Base-by-base conservation (phyloP, 2,797 vertebrate species). In the Sylvia borin region DNA sequence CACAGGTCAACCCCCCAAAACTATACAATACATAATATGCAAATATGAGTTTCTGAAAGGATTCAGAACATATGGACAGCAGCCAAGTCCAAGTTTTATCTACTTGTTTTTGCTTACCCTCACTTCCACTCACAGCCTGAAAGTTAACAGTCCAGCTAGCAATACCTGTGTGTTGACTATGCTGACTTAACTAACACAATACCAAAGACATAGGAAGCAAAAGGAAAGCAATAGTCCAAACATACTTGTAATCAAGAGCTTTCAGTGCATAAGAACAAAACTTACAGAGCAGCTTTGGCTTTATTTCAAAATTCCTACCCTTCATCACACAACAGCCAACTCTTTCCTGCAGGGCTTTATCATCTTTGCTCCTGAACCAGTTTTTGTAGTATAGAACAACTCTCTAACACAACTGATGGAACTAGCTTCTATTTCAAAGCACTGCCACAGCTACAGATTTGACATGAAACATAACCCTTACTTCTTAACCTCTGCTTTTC, bases 361-460 rank as follows among this genome's bases (percentile, higher is more conserved):
- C 36, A 6, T 31, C 16, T 71, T 55, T 78, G 47, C 45, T 83
- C 51, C 34, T 29, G 29, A 78, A 85, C 5, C 34, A 27, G 40
- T 42, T 66, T 34, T 29, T 38, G 29, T 16, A 15, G 31, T 50
- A 57, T 0, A 57, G 27, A 43, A 72, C n/a, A 90, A 54, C 27
- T 55, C 32, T 11, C 7, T 21, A 40, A 74, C 12, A n/a, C 4
- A 67, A 40, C 9, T 9, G 11, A 34, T 8, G 24, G 9, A 79
- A 74, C 4, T 26, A 50, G 10, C 27, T 31, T 55, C 31, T 12
- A 47, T 64, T 81, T 71, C 25, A 68, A 76, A 90, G 38, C 27
- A 25, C 42, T 73, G 68, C 11, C 2, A 1, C 5, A 40, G 14
- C 58, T 36, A 65, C 0, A 1, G 9, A 61, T 53, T 61, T 0